Evolutionary conservation across 2,888 invertebrate genomes (phyloP).

Genomic region (Chaitophorus viminalis): DNA sequence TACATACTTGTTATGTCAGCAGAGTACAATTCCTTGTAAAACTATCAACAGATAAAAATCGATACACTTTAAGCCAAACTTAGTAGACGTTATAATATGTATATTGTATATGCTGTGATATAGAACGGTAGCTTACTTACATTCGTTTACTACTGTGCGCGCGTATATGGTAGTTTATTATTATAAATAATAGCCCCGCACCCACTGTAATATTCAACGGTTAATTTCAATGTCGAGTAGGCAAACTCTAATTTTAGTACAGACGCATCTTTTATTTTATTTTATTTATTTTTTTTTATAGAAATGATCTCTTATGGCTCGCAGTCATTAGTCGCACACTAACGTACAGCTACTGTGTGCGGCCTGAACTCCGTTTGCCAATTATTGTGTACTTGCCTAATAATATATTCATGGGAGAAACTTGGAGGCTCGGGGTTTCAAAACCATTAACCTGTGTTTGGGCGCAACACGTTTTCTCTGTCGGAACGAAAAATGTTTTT

Average conservation of each 20-base stretch:
- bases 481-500: too few species aligned
- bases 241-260: conserved; percentile 29
- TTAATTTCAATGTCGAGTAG: not conserved
- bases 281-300: conserved; percentile 31
- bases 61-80: not conserved
- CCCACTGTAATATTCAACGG: not conserved
- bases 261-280: not conserved
- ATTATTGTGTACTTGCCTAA: not conserved
- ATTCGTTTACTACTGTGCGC: not conserved
- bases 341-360: not conserved
- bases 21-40: not conserved
- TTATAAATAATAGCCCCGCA: not conserved
- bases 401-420: not conserved
- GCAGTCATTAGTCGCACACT: not conserved
- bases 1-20: not conserved
- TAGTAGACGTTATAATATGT: too few species aligned
- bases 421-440: too few species aligned
- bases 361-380: not conserved
- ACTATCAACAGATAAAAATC: not conserved
- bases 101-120: not conserved
- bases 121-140: not conserved
- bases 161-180: not conserved
- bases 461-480: too few species aligned
- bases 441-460: too few species aligned
- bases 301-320: not conserved